phyloP scores from a whole-genome alignment of 2,113 vertebrate genomes.

The Calyptomena viridis region DNA sequence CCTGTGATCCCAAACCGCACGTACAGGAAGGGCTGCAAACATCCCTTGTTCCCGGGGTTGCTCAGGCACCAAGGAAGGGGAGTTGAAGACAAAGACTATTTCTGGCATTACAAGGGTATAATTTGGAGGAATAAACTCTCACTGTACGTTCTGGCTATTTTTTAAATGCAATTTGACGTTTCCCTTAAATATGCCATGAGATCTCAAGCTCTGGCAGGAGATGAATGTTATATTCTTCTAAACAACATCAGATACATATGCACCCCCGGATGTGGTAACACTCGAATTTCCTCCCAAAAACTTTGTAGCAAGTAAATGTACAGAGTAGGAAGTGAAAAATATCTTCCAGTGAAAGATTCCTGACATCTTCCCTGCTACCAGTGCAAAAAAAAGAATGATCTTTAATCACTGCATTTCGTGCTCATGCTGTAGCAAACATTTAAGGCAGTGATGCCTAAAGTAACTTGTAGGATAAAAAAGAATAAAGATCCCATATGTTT shows the following conservation, averaged over 20 bases:
- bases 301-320: neutral
- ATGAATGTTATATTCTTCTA: conserved; percentile 7
- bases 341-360: neutral
- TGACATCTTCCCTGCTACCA: neutral
- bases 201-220: conserved; percentile 30
- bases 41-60: neutral
- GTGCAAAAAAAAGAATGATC: neutral
- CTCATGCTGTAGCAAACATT: rapidly evolving
- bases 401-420: neutral
- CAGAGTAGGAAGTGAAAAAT: conserved; percentile 38
- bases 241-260: conserved; percentile 1
- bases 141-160: neutral
- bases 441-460: neutral
- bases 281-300: conserved; percentile 24
- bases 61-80: neutral
- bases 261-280: neutral
- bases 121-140: conserved; percentile 33
- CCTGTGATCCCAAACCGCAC: neutral
- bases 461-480: neutral
- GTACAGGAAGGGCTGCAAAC: neutral
- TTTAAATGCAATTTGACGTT: conserved; percentile 15
- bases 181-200: conserved; percentile 29
- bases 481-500: neutral
- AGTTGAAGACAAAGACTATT: conserved; percentile 17
- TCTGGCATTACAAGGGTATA: conserved; percentile 15